Evolutionary conservation across 2,797 vertebrate genomes (phyloP).

Genomic region (Anguilla obscura): DNA sequence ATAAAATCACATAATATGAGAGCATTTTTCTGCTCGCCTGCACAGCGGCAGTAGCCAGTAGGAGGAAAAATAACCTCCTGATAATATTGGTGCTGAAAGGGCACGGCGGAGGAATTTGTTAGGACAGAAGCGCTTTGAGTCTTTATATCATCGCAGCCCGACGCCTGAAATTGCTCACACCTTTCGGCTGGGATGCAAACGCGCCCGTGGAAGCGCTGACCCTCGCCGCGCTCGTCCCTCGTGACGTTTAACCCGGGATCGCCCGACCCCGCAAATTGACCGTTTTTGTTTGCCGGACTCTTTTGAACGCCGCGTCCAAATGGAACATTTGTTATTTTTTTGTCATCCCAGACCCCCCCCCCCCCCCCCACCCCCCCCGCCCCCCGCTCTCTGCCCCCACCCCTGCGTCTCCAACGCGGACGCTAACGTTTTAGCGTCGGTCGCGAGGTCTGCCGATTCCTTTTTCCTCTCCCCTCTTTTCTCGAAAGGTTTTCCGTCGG

Average conservation of each 20-base stretch:
- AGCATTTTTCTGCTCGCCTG: conserved; percentile 29
- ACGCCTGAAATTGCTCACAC: conserved; percentile 68
- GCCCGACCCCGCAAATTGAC: conserved; percentile 77
- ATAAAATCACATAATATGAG: background rate
- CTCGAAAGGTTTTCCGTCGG: conserved; percentile 50
- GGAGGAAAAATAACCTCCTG: conserved; percentile 27
- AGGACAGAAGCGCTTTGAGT: conserved; percentile 27
- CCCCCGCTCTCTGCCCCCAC: too few species aligned
- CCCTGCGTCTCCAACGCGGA: conserved; percentile 52
- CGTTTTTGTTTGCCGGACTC: conserved; percentile 74
- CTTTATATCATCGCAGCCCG: conserved; percentile 65
- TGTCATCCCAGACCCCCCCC: conserved; percentile 55
- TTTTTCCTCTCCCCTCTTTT: conserved; percentile 55
- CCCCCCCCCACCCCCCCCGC: background rate
- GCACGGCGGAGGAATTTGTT: conserved; percentile 65
- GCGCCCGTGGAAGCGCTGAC: conserved; percentile 63
- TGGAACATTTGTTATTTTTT: conserved; percentile 67
- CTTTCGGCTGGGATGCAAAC: conserved; percentile 65
- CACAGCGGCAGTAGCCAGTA: conserved; percentile 32
- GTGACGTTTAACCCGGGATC: conserved; percentile 70
- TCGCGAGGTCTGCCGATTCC: conserved; percentile 65
- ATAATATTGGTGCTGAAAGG: conserved; percentile 51
- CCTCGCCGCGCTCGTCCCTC: conserved; percentile 67
- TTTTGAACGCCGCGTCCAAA: conserved; percentile 80
- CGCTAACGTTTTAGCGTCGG: conserved; percentile 76